Base-by-base conservation (phyloP, 2,888 invertebrate species). In the Papilio gigon region DNA sequence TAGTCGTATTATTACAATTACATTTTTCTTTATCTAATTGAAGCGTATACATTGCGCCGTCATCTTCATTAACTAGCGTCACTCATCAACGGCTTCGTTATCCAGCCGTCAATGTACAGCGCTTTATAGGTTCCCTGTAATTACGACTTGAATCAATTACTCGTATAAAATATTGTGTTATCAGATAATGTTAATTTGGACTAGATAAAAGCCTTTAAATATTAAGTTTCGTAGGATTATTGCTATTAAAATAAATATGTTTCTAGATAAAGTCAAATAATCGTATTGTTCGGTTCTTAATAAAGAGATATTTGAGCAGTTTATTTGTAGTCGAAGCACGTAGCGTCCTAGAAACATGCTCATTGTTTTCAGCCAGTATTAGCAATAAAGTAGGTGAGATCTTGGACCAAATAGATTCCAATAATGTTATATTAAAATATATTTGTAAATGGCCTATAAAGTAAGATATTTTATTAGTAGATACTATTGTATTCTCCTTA, bases 291-390 rank as follows among this genome's bases (percentile, higher is more conserved):
- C 14, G 25, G n/a, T 53, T 53, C 50, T 53, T 53, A 53, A 53
- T 53, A 53, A 53, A 53, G 50, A 53, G 53, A 53, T 53, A 17
- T 53, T 53, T 30, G 53, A 30, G 27, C 27, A n/a, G 53, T 53
- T 8, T 27, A 27, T 53, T 53, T 53, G 53, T n/a, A 53, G n/a
- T 53, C 14, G 53, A 27, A 17, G 53, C 53, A 53, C 53, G 53
- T 53, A 53, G 17, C 9, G 53, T 53, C 30, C 53, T 53, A 30
- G 53, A 30, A 53, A 53, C 53, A 53, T n/a, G 53, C 30, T 53
- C 30, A 53, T 53, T 53, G 53, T 53, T 53, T 53, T 30, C 53
- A 53, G n/a, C 53, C 53, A n/a, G 53, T 53, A n/a, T 53, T 53
- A 53, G 53, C 27, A 53, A 53, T 53, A 30, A 30, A n/a, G 30